Percentiles rank a stretch among this genome's conserved stretches.
Evolutionary conservation across 2,888 invertebrate genomes (phyloP).

Genomic region (Pinctada fucata): DNA sequence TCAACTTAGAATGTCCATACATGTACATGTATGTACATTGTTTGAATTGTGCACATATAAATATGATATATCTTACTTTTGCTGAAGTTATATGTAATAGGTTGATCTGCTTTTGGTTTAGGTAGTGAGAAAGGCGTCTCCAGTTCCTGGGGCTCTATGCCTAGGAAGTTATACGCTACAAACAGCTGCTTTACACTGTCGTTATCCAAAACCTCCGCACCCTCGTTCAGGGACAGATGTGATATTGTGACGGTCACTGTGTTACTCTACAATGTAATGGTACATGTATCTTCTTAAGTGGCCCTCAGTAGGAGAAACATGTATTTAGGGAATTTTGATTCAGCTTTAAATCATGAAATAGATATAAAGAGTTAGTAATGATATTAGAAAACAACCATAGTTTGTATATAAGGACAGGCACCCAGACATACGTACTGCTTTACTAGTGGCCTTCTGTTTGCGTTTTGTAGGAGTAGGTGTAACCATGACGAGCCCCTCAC

Average conservation of each 20-base stretch:
- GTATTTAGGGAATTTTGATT: too few relatives aligned
- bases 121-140: constrained; percentile 78
- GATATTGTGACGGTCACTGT: constrained; percentile 71
- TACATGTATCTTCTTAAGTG: background rate
- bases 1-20: too few relatives aligned
- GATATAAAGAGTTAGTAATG: too few relatives aligned
- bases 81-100: constrained; percentile 77
- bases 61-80: constrained; percentile 70
- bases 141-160: constrained; percentile 74
- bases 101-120: constrained; percentile 74
- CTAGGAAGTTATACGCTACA: constrained; percentile 77
- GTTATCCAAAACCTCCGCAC: constrained; percentile 63
- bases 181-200: constrained; percentile 74
- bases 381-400: too few relatives aligned
- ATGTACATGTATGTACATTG: too few relatives aligned
- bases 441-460: constrained; percentile 52
- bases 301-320: too few relatives aligned
- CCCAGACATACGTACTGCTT: constrained; percentile 50
- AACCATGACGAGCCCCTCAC: constrained; percentile 69
- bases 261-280: constrained; percentile 59
- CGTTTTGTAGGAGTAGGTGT: constrained; percentile 55
- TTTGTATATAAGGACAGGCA: too few relatives aligned
- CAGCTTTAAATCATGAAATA: too few relatives aligned
- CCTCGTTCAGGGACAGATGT: constrained; percentile 68
- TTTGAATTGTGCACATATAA: too few relatives aligned